These are phyloP conservation scores for Enteromius anoplus DNA, from an alignment of 2,797 vertebrate genomes.

Conservation along the genomic window DNA sequence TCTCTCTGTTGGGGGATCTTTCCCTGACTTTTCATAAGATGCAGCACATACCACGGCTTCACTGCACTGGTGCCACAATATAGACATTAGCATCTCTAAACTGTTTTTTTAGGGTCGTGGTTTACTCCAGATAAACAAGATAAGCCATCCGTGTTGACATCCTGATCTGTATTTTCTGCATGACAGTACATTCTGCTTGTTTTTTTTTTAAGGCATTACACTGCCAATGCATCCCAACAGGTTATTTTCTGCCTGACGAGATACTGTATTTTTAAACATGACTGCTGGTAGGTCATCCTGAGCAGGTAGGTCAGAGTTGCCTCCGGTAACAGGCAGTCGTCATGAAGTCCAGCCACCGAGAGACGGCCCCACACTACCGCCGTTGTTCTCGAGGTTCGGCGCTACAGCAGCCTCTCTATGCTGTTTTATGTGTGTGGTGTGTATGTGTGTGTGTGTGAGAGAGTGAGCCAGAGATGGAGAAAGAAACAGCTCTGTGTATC, in stretches of 20 bases:
- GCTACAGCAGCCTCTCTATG: conserved; percentile 61
- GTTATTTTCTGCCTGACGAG: conserved; percentile 6
- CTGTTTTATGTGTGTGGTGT: conserved; percentile 54
- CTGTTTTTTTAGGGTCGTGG: not conserved
- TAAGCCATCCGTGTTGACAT: not conserved
- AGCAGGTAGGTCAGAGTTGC: conserved; percentile 24
- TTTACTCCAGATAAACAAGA: conserved; percentile 18
- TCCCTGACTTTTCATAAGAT: not conserved
- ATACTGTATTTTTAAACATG: conserved; percentile 27
- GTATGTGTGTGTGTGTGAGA: conserved; percentile 44
- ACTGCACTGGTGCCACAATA: not conserved
- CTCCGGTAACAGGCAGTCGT: conserved; percentile 26
- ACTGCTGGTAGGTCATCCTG: not conserved
- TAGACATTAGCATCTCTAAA: not conserved
- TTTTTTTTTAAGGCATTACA: not conserved
- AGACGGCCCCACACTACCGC: conserved; percentile 57
- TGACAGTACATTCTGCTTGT: not conserved
- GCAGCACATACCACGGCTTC: not conserved
- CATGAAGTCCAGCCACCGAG: conserved; percentile 47
- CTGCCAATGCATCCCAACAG: conserved; percentile 14
- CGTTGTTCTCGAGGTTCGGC: conserved; percentile 55
- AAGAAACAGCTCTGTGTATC: conserved; percentile 50
- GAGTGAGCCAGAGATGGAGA: conserved; percentile 30
- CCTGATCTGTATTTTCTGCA: conserved; percentile 3
- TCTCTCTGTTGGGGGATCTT: not conserved